Percentiles rank a stretch among this genome's conserved stretches.
phyloP scores from a whole-genome alignment of 2,113 vertebrate species.

The Nanorana parkeri region DNA sequence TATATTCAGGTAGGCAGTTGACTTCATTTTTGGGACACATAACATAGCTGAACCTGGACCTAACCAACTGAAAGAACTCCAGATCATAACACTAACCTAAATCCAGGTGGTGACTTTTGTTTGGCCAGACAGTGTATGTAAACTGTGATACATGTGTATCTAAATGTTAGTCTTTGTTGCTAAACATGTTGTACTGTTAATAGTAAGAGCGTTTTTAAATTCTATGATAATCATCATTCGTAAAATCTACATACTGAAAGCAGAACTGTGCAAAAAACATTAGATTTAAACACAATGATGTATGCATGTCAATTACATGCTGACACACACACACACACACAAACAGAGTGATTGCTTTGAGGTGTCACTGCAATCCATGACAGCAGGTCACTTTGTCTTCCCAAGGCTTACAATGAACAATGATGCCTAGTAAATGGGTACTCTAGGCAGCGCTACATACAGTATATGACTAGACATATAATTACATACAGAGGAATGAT shows the following conservation, averaged over 20 bases:
- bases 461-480: neutral
- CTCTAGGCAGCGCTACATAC: neutral
- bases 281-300: neutral
- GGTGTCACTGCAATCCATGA: neutral
- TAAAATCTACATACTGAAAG: neutral
- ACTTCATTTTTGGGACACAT: no score
- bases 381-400: neutral
- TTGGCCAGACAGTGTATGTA: no score
- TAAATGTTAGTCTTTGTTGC: neutral
- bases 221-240: no score
- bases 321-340: neutral
- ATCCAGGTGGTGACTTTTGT: no score
- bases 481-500: neutral
- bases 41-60: no score
- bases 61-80: no score
- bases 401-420: neutral
- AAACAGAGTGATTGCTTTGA: neutral
- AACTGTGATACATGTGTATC: neutral
- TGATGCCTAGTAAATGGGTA: neutral
- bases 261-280: neutral
- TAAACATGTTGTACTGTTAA: no score
- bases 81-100: no score
- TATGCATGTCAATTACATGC: constrained; percentile 4
- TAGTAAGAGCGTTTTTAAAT: no score
- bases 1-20: no score